Conservation (phyloP, 1,140 invertebrate species). For the Bemisia tabaci region DNA sequence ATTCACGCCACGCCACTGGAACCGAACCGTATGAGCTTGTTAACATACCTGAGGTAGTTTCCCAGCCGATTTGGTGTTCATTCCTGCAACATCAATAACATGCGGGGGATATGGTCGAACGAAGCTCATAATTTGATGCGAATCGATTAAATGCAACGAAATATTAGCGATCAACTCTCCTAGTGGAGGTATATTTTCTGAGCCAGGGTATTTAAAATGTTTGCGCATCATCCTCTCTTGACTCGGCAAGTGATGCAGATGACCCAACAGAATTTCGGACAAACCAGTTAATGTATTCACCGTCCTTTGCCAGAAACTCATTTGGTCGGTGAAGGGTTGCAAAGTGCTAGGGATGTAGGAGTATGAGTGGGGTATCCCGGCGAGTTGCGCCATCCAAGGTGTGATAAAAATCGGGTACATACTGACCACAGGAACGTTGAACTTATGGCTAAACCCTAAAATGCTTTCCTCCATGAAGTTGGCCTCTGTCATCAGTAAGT, state of each 20-base stretch:
- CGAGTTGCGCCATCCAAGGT: constrained; percentile 9
- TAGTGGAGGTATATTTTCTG: constrained; percentile 18
- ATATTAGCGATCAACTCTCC: no score
- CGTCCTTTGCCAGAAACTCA: constrained; percentile 35
- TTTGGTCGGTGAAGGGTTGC: constrained; percentile 28
- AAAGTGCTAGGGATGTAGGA: constrained; percentile 15
- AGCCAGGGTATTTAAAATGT: constrained; percentile 18
- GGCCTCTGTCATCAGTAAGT: no score
- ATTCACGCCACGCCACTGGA: no score
- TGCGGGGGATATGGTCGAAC: no score
- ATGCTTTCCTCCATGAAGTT: constrained; percentile 12
- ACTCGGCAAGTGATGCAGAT: constrained; percentile 17
- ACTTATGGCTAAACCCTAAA: constrained; percentile 17
- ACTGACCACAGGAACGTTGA: constrained; percentile 24
- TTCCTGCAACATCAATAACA: no score
- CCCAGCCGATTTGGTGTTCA: no score
- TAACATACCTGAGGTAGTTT: no score
- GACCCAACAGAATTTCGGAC: constrained; percentile 1
- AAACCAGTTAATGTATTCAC: constrained; percentile 10
- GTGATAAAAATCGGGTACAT: constrained; percentile 38
- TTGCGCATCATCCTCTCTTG: constrained; percentile 13
- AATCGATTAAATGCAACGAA: no score
- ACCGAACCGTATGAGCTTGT: no score
- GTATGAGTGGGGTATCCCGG: constrained; percentile 3
- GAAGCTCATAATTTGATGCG: no score